These are phyloP conservation scores for Acanthochromis polyacanthus DNA, from an alignment of 2,113 vertebrate species.

Conservation along the genomic window DNA sequence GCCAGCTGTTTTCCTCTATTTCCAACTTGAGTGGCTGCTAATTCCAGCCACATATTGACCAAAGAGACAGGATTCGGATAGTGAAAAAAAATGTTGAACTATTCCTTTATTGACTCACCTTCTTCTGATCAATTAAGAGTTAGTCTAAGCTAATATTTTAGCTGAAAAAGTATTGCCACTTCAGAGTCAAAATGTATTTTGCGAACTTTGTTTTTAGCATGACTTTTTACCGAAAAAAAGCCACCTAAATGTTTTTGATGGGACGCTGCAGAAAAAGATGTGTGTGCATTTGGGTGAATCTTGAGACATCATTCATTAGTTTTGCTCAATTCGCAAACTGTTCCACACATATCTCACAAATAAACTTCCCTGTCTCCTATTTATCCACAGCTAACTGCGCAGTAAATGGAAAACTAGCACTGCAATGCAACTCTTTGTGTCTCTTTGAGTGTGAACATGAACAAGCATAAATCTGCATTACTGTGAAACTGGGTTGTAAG, in stretches of 20 bases:
- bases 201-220: neutral
- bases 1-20: too few species aligned
- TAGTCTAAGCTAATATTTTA: neutral
- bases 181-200: neutral
- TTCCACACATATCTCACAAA: neutral
- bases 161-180: too few species aligned
- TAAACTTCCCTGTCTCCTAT: neutral
- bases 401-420: too few species aligned
- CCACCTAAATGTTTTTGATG: neutral
- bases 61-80: too few species aligned
- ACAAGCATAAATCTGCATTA: neutral
- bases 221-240: neutral
- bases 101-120: too few species aligned
- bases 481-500: neutral
- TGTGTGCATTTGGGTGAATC: neutral
- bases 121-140: too few species aligned
- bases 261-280: neutral
- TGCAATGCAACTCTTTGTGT: neutral
- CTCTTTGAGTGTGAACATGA: slow-evolving; percentile 3
- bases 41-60: too few species aligned
- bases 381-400: too few species aligned
- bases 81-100: too few species aligned
- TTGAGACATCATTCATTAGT: neutral
- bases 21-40: too few species aligned
- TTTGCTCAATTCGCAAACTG: neutral